Conservation (phyloP, 2,113 vertebrate species). For the Xiphias gladius region DNA sequence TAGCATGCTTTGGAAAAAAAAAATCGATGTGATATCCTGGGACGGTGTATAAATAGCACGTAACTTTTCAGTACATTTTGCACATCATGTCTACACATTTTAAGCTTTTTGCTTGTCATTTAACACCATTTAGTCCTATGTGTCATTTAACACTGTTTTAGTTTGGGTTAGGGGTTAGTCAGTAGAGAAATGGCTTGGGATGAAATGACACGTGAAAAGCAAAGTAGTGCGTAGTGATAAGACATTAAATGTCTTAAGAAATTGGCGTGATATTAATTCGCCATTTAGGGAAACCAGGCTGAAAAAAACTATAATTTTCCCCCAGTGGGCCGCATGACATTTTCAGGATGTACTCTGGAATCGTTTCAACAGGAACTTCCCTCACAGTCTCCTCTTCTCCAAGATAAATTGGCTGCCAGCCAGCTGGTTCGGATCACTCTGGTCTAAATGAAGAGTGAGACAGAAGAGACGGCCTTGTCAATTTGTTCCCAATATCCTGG, state of each 20-base stretch:
- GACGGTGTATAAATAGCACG: background rate
- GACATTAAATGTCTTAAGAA: background rate
- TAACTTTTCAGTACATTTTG: background rate
- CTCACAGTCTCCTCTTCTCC: constrained; percentile 77
- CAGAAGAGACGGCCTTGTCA: constrained; percentile 80
- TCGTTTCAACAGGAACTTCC: constrained; percentile 65
- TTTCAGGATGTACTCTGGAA: constrained; percentile 67
- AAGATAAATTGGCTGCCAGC: constrained; percentile 85
- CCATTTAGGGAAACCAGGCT: background rate
- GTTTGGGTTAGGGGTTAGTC: too few relatives aligned
- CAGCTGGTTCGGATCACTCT: constrained; percentile 75
- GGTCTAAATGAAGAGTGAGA: constrained; percentile 84
- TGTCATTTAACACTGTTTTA: background rate
- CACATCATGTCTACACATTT: background rate
- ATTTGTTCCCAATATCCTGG: constrained; percentile 83
- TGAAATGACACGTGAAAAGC: background rate
- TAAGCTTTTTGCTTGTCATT: background rate
- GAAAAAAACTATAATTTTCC: constrained; percentile 26
- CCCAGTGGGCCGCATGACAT: constrained; percentile 44
- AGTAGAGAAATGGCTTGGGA: too few relatives aligned
- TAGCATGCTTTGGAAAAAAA: constrained; percentile 12
- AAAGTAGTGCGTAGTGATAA: background rate
- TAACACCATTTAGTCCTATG: too few relatives aligned
- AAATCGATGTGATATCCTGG: background rate
- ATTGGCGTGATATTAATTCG: background rate